These are phyloP conservation scores for Mercenaria mercenaria DNA, from an alignment of 1,140 invertebrate species.

Conservation along the genomic window DNA sequence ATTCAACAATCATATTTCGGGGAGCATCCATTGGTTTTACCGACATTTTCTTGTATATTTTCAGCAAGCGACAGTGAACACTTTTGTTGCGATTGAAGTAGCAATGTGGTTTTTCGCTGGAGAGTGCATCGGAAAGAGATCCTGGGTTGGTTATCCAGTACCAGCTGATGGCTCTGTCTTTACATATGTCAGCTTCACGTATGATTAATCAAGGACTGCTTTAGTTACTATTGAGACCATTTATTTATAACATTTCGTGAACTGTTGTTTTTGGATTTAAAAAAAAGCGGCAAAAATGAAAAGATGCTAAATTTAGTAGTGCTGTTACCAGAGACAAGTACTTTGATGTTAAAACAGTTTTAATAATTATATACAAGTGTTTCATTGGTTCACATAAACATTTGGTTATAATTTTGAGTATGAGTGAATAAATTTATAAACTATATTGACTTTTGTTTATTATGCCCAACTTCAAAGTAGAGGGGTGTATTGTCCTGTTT, in stretches of 20 bases:
- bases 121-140: slow-evolving; percentile 44
- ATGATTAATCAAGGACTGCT: neutral
- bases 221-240: neutral
- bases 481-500: too few species aligned
- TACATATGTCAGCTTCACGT: neutral
- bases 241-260: neutral
- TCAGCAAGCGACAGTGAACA: slow-evolving; percentile 25
- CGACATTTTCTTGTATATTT: slow-evolving; percentile 4
- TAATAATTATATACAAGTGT: neutral
- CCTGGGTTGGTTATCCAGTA: slow-evolving; percentile 6
- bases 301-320: neutral
- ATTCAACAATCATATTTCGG: too few species aligned
- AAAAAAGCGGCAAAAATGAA: neutral
- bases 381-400: neutral
- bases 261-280: neutral
- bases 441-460: too few species aligned
- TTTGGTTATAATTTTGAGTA: neutral
- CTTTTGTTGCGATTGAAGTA: slow-evolving; percentile 1
- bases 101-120: slow-evolving; percentile 52
- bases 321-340: neutral
- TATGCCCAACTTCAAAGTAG: too few species aligned
- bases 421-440: neutral
- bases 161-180: neutral
- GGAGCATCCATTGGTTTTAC: too few species aligned
- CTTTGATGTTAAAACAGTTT: neutral